Base-by-base conservation (phyloP, 1,140 invertebrate genomes). In the Drosophila equinoxialis region DNA sequence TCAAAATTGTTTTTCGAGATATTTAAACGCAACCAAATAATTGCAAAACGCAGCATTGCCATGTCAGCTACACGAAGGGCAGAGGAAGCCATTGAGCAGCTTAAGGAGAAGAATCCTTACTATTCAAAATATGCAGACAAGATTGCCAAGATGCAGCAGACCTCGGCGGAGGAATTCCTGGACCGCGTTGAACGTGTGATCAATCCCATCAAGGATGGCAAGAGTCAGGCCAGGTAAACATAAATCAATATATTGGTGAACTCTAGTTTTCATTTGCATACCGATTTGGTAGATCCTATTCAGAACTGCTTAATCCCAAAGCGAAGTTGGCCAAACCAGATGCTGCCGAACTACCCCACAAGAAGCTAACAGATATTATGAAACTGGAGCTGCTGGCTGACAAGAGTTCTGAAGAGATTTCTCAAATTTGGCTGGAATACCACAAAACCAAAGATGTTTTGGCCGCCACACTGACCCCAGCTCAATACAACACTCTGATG, bases 71-170 rank as follows among this genome's bases (percentile, higher is more conserved):
- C 68, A 4, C 71, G 65, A 11, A 79, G 91, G 14, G 90, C 91
- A n/a, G 71, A 92, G 62, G 81, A 92, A 63, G 90, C 67, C 30
- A 39, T 92, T 3, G 91, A 92, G 7, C 74, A 92, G 63, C 64
- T 92, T n/a, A 92, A 92, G 42, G 81, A 90, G 5, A 71, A 92
- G 6, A 98, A 97, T 94, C 96, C 96, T 1, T 97, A 96, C 87
- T 97, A 93, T 84, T 94, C 95, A 17, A 98, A 97, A 91, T 98
- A 98, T 93, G 95, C 96, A 0, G 90, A 94, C 1, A 96, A 97
- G 91, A 96, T 97, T 69, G 94, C 95, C 1, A 93, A 94, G 66
- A 79, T 96, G 37, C 96, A 97, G 90, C 92, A 96, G 92, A 95
- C 94, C 1, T 95, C 94, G 48, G 96, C 96, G 0, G 95, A 96